Percentiles rank a stretch among this genome's conserved stretches.
phyloP scores from a whole-genome alignment of 1,140 invertebrate genomes.

The Sycophila sp. region DNA sequence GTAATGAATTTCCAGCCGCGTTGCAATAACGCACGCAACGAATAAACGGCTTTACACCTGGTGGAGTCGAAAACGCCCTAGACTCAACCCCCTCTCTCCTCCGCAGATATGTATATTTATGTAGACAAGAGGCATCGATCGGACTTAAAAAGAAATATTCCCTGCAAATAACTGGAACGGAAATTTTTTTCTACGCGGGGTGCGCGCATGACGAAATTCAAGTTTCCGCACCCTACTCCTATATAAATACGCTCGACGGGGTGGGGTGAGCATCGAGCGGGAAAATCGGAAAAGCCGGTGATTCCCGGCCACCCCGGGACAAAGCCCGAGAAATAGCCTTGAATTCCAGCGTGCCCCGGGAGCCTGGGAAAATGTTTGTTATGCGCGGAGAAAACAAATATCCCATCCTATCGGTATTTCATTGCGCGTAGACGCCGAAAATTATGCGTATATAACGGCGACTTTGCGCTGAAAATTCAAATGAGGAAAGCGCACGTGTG shows the following conservation, averaged over 20 bases:
- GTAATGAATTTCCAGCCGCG: too few species aligned
- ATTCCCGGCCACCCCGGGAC: neutral
- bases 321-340: neutral
- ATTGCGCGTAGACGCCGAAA: neutral
- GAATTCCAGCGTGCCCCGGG: constrained; percentile 3
- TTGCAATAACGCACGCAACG: too few species aligned
- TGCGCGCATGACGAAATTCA: constrained; percentile 7
- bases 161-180: too few species aligned
- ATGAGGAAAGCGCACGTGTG: too few species aligned
- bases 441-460: neutral
- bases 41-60: too few species aligned
- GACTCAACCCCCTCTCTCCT: too few species aligned
- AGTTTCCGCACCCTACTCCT: neutral
- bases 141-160: too few species aligned
- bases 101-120: too few species aligned
- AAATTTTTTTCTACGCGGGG: too few species aligned
- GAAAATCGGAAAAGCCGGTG: neutral
- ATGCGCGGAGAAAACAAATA: neutral
- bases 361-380: neutral
- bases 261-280: neutral
- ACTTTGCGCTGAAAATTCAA: neutral
- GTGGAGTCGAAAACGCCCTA: too few species aligned
- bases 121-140: too few species aligned
- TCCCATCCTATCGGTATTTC: neutral
- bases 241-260: constrained; percentile 8